These are phyloP conservation scores for Eulithis testata DNA, from an alignment of 2,888 invertebrate species.

Conservation along the genomic window DNA sequence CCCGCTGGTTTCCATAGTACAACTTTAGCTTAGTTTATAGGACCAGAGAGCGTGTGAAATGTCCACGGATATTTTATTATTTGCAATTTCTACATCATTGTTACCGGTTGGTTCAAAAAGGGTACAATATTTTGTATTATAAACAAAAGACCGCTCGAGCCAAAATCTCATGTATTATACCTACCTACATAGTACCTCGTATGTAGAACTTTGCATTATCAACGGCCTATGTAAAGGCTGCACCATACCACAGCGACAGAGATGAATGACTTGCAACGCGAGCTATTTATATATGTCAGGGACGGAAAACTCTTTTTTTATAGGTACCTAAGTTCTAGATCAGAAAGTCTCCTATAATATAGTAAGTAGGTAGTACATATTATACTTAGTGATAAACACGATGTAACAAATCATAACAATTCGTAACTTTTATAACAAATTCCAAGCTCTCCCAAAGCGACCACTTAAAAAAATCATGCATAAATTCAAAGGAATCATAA, in stretches of 20 bases:
- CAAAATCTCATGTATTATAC: background rate
- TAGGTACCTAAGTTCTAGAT: too few species aligned
- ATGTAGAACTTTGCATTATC: background rate
- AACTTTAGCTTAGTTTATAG: too few species aligned
- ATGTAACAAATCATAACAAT: slow-evolving; percentile 10
- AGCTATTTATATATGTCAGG: slow-evolving; percentile 5
- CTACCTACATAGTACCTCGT: background rate
- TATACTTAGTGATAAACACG: background rate
- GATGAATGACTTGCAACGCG: background rate
- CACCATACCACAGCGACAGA: background rate
- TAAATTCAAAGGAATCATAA: slow-evolving; percentile 52
- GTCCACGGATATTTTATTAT: too few species aligned
- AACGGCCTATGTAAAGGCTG: background rate
- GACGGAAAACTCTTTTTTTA: slow-evolving; percentile 2
- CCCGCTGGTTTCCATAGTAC: too few species aligned
- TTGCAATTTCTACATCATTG: background rate
- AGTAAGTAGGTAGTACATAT: too few species aligned
- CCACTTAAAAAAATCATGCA: slow-evolving; percentile 45
- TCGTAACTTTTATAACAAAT: slow-evolving; percentile 14
- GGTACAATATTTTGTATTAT: too few species aligned
- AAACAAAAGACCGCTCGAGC: background rate
- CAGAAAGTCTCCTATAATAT: too few species aligned
- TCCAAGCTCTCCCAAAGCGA: slow-evolving; percentile 17
- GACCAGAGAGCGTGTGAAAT: too few species aligned
- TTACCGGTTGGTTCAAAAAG: too few species aligned